Percentiles rank a stretch among this genome's conserved stretches.
Evolutionary conservation across 1,140 invertebrate genomes (phyloP).

Genomic region (Zaprionus davidi): DNA sequence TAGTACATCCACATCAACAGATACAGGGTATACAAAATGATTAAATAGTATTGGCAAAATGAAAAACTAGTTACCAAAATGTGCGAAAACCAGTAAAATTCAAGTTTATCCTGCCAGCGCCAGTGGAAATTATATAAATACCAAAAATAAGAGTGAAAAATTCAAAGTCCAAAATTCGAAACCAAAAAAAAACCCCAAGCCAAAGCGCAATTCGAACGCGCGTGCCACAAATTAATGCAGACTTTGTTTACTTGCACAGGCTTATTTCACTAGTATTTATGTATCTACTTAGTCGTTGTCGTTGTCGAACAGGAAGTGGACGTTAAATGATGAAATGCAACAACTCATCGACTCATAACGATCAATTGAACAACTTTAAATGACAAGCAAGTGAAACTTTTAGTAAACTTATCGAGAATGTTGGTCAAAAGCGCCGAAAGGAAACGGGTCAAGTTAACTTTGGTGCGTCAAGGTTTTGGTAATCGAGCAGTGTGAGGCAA

Average conservation of each 20-base stretch:
- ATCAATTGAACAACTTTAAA: constrained; percentile 61
- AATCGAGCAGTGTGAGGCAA: constrained; percentile 27
- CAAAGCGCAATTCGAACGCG: constrained; percentile 32
- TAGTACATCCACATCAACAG: neutral
- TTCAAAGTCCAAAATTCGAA: constrained; percentile 8
- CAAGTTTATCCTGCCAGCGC: constrained; percentile 70
- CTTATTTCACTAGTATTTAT: constrained; percentile 12
- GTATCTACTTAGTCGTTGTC: constrained; percentile 12
- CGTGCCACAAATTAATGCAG: constrained; percentile 63
- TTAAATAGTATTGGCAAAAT: constrained; percentile 35
- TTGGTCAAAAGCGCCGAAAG: constrained; percentile 1
- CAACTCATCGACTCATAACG: constrained; percentile 21
- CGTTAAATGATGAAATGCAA: constrained; percentile 34
- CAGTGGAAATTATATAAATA: constrained; percentile 55
- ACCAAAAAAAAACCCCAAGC: constrained; percentile 19
- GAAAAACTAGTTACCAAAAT: constrained; percentile 55
- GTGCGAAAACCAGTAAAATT: constrained; percentile 63
- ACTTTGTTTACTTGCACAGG: constrained; percentile 22
- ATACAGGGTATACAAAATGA: constrained; percentile 1
- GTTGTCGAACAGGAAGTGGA: constrained; percentile 14
- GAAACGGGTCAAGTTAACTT: neutral
- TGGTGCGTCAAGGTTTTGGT: constrained; percentile 16
- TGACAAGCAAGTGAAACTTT: constrained; percentile 64
- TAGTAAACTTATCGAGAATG: constrained; percentile 15
- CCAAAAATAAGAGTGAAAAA: constrained; percentile 24